Evolutionary conservation across 1,140 invertebrate genomes (phyloP).

Genomic region (Cydia pomonella): DNA sequence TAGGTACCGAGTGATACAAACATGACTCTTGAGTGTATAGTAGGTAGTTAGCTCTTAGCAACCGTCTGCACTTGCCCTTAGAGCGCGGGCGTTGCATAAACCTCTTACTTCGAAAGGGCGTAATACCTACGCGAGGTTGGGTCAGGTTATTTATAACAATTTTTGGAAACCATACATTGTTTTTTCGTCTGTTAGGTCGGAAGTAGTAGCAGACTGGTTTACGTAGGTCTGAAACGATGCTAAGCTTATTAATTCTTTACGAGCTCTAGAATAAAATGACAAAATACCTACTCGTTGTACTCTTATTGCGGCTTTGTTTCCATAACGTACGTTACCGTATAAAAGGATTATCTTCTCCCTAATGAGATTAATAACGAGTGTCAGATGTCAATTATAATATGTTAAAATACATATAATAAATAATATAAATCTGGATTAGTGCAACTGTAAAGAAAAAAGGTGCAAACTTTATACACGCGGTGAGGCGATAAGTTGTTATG

Average conservation of each 20-base stretch:
- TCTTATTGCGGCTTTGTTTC: too few species aligned
- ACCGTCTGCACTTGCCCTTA: neutral
- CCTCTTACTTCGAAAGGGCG: neutral
- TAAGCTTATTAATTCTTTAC: too few species aligned
- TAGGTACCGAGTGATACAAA: neutral
- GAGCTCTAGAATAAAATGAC: too few species aligned
- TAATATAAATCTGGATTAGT: neutral
- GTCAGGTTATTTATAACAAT: too few species aligned
- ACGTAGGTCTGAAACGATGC: too few species aligned
- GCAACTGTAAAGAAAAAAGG: neutral
- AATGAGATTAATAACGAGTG: neutral
- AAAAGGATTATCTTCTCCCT: neutral
- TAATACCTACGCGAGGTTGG: neutral
- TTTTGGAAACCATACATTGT: too few species aligned
- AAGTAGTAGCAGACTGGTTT: too few species aligned
- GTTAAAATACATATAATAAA: neutral
- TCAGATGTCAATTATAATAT: neutral
- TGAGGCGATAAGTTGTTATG: neutral
- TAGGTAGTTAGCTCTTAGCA: slow-evolving; percentile 1
- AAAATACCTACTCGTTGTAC: too few species aligned
- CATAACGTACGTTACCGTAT: too few species aligned
- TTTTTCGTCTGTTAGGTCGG: too few species aligned
- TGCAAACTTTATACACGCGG: neutral
- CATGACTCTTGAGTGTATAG: neutral
- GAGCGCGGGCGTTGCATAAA: neutral